phyloP scores from a whole-genome alignment of 2,797 vertebrate genomes.

The Intellagama lesueurii region DNA sequence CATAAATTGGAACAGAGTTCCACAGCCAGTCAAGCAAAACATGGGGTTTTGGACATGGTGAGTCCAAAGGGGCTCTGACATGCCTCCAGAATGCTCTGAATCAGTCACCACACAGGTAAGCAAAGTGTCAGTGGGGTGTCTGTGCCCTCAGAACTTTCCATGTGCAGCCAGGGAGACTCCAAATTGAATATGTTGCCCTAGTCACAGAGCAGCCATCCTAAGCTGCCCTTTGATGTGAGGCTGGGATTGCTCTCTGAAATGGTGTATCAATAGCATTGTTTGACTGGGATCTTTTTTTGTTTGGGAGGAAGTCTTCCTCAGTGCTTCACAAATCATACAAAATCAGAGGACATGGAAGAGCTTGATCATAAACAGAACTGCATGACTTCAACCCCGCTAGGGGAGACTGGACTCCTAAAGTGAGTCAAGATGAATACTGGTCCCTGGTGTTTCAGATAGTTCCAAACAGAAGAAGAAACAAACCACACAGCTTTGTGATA shows the following conservation, averaged over 20 bases:
- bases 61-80: neutral
- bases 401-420: neutral
- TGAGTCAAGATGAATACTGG: neutral
- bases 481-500: neutral
- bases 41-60: neutral
- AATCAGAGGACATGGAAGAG: conserved; percentile 7
- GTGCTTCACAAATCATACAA: conserved; percentile 20
- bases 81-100: neutral
- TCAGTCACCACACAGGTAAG: neutral
- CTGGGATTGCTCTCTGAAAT: neutral
- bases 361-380: conserved; percentile 5
- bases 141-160: neutral
- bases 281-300: neutral
- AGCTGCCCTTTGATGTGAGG: neutral
- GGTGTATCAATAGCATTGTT: neutral
- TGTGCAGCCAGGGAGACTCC: neutral
- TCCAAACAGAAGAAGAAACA: neutral
- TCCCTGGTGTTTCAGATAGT: conserved; percentile 6
- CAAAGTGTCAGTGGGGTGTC: neutral
- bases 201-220: neutral
- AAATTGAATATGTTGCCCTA: neutral
- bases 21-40: neutral
- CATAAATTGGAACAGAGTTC: neutral
- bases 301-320: neutral
- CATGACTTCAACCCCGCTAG: neutral